Conservation (phyloP, 1,140 invertebrate genomes). For the Drosophila quadrilineata region DNA sequence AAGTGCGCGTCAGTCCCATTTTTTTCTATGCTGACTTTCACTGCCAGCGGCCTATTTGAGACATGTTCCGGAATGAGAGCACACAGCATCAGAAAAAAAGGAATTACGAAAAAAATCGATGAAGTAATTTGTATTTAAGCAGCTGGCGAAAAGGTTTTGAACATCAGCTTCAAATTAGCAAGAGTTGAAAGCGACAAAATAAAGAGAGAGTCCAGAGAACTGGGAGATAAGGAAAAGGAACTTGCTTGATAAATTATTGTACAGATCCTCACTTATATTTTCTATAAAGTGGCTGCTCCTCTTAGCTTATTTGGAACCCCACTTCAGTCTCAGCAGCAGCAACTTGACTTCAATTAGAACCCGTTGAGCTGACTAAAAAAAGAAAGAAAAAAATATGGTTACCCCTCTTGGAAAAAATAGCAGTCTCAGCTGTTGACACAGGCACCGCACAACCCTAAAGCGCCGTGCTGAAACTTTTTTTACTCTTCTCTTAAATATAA, state of each 20-base stretch:
- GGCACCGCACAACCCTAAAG: conserved; percentile 50
- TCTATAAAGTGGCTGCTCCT: too few species aligned
- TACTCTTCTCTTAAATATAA: conserved; percentile 61
- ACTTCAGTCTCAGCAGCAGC: too few species aligned
- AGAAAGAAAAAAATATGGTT: conserved; percentile 18
- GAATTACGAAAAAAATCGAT: conserved; percentile 59
- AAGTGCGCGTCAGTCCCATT: conserved; percentile 56
- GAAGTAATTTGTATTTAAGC: conserved; percentile 66
- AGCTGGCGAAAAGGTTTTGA: conserved; percentile 33
- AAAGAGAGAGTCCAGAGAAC: not conserved
- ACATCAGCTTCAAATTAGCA: conserved; percentile 29
- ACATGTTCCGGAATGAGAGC: conserved; percentile 29
- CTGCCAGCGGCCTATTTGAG: conserved; percentile 61
- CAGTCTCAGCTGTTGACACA: conserved; percentile 28
- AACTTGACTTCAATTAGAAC: conserved; percentile 63
- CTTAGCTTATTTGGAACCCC: too few species aligned
- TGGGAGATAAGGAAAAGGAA: not conserved
- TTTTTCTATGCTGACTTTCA: conserved; percentile 41
- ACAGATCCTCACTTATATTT: too few species aligned
- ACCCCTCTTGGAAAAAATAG: not conserved
- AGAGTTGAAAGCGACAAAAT: conserved; percentile 13
- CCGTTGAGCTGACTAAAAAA: conserved; percentile 33
- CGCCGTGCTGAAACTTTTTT: too few species aligned
- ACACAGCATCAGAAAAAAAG: conserved; percentile 13
- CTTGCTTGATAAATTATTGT: too few species aligned